These are phyloP conservation scores for Zaprionus africanus DNA, from an alignment of 1,140 invertebrate species.

Conservation along the genomic window DNA sequence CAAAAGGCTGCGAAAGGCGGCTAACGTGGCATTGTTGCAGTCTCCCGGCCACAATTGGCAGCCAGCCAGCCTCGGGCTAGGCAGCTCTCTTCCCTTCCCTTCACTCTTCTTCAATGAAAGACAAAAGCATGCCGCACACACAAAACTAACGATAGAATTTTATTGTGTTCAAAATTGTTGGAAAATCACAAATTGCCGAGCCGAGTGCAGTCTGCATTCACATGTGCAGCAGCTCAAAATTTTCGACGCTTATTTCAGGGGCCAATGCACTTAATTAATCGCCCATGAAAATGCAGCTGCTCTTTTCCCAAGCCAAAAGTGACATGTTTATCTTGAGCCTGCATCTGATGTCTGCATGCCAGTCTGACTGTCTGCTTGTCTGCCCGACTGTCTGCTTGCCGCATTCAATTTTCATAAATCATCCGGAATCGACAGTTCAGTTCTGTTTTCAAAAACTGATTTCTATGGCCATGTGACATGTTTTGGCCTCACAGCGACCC, in stretches of 20 bases:
- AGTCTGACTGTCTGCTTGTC: conserved; percentile 2
- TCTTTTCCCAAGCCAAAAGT: neutral
- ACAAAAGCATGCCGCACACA: conserved; percentile 1
- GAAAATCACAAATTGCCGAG: conserved; percentile 66
- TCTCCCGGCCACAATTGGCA: conserved; percentile 45
- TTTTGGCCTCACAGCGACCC: conserved; percentile 60
- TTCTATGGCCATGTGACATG: conserved; percentile 57
- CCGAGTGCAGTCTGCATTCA: neutral
- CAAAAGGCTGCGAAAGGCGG: conserved; percentile 5
- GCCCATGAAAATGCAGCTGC: conserved; percentile 12
- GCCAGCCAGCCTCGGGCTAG: conserved; percentile 45
- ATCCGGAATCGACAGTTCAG: conserved; percentile 51
- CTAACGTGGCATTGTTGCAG: conserved; percentile 55
- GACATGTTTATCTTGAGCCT: conserved; percentile 27
- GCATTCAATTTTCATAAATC: conserved; percentile 57
- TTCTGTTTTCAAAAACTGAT: conserved; percentile 42
- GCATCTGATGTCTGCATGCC: neutral
- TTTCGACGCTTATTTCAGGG: conserved; percentile 3
- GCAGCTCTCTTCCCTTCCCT: neutral
- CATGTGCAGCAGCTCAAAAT: conserved; percentile 22
- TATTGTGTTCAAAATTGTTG: conserved; percentile 67
- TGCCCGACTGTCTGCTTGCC: neutral
- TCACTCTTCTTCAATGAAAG: neutral
- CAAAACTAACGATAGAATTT: conserved; percentile 61
- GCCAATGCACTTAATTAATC: conserved; percentile 51